Evolutionary conservation across 2,888 invertebrate genomes (phyloP), one percentile per base, ranked within the genome.

Genomic region (Cephus pygmeus): DNA sequence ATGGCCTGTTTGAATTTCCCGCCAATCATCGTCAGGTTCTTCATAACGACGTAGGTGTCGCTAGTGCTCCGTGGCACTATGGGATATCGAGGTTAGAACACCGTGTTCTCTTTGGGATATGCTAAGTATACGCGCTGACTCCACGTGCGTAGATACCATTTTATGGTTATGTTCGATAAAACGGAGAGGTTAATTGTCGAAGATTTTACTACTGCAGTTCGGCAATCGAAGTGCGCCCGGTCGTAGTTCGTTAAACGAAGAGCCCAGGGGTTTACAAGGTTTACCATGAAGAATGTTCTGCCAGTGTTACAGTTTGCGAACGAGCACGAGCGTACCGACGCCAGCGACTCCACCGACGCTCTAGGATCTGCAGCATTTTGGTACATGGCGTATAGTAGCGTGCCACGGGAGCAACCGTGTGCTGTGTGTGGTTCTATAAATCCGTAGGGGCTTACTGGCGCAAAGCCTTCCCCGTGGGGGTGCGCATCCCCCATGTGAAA

Each of bases 401-500:
- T 77, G 79, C 79, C 34, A 33, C 69, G 81, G 76, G 82, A 86
- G 84, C 84, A 83, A 82, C 82, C 36, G 75, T 79, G 83, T 83
- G 87, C 87, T 89, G 88, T 89, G 90, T 91, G 91, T 89, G 91
- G 91, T 91, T 92, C 90, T 87, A 90, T 90, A 90, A 90, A 90
- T 90, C 89, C 89, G 88, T 83, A 83, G 85, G 87, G 85, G 90
- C 88, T 92, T 92, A 92, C 90, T 89, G 90, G 89, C 90, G 89
- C 92, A 92, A 92, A 92, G 92, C 92, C 92, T 92, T 90, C 90
- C 91, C 89, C 87, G 89, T 88, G 85, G 86, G 86, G 86, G 80
- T 88, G 86, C 87, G 85, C 87, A 83, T 85, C 85, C 87, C 86
- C 69, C 71, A 76, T 71, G 71, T 34, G 71, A 71, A 34, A 71